Evolutionary conservation across 2,113 vertebrate genomes (phyloP), one percentile per base, ranked within the genome.

Genomic region (Pteronura brasiliensis): DNA sequence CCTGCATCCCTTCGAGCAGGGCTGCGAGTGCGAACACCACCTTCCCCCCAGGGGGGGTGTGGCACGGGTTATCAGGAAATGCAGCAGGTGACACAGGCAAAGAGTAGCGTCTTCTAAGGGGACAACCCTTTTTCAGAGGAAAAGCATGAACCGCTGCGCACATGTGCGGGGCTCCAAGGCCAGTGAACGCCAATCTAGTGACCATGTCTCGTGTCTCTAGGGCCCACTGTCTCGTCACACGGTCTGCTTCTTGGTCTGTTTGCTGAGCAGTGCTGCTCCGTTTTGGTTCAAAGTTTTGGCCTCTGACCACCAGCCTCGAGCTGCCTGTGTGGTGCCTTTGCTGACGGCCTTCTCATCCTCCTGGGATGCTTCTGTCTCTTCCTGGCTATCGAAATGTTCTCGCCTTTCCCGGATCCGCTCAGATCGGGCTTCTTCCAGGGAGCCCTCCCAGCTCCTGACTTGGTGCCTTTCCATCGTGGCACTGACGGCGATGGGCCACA

Each of bases 191-290:
- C 18, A 3, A 17, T 15, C 3, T 31, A 34, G 65, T 7, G 27
- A 72, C 17, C 34, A 9, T 6, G 12, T 4, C 61, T 39, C 0
- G 2, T 1, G 11, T 21, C 57, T 79, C 39, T 44, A 4, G 25
- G n/a, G 36, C 23, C 4, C 0, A 0, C 3, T 36, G 12, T 59
- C 17, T 1, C 18, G 49, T 82, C 39, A 59, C 10, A 2, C 0
- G 3, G 12, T 5, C 65, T 17, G 59, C 8, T 12, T 61, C 76
- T 69, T 39, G 4, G 27, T 23, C 18, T 55, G 15, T 34, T 72
- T 42, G n/a, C 36, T n/a, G 1, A 0, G 14, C 0, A 34, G 2
- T 3, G 9, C 18, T 12, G 61, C 47, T 67, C 15, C 1, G 44
- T 29, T 44, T 34, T 14, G 59, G 49, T 63, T 52, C 72, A 29